These are phyloP conservation scores for Arothron firmamentum DNA, from an alignment of 2,113 vertebrate genomes.

Conservation along the genomic window DNA sequence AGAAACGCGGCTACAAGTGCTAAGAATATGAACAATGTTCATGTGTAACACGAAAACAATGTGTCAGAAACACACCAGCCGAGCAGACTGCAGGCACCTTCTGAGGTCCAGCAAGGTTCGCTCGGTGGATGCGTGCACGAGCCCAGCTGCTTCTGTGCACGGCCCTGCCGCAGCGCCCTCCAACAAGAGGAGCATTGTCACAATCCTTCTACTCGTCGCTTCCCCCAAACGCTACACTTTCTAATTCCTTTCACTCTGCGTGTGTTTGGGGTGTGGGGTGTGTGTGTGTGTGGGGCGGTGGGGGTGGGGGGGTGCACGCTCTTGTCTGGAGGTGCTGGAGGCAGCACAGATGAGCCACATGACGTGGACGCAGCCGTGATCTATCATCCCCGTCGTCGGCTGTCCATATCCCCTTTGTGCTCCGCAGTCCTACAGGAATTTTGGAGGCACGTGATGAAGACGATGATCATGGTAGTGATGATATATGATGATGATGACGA, in stretches of 20 bases:
- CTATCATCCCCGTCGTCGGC: slow-evolving; percentile 9
- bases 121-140: too few species aligned
- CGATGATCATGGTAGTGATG: slow-evolving; percentile 29
- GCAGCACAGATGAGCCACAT: slow-evolving; percentile 60
- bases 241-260: slow-evolving; percentile 49
- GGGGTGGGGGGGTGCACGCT: slow-evolving; percentile 19
- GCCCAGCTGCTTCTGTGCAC: too few species aligned
- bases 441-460: slow-evolving; percentile 26
- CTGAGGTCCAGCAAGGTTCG: too few species aligned
- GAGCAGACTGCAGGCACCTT: too few species aligned
- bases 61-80: too few species aligned
- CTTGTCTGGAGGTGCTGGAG: slow-evolving; percentile 33
- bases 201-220: slow-evolving; percentile 24
- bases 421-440: slow-evolving; percentile 31
- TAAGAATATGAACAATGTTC: too few species aligned
- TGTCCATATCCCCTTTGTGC: neutral
- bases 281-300: neutral
- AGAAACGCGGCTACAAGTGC: too few species aligned
- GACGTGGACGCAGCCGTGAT: slow-evolving; percentile 22
- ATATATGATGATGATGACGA: slow-evolving; percentile 29
- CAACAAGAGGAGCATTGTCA: slow-evolving; percentile 18
- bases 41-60: too few species aligned
- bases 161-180: neutral
- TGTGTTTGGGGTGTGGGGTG: neutral
- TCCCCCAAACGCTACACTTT: slow-evolving; percentile 49